phyloP scores from a whole-genome alignment of 2,113 vertebrate genomes.

The Apus apus region DNA sequence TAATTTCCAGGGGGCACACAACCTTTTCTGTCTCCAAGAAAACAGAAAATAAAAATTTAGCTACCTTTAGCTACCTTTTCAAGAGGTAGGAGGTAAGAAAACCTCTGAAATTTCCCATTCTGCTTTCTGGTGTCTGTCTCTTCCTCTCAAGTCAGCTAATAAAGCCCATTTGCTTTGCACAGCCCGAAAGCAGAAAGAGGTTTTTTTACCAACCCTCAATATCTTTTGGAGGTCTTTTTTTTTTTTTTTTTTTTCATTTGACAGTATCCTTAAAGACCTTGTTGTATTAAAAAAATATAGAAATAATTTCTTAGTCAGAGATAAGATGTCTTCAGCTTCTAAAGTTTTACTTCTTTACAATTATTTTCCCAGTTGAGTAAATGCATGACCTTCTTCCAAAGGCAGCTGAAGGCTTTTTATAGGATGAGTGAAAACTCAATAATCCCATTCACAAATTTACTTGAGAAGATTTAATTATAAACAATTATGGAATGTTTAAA shows the following conservation, averaged over 20 bases:
- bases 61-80: neutral
- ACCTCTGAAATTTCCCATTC: neutral
- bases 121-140: neutral
- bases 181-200: neutral
- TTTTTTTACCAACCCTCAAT: neutral
- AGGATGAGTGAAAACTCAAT: neutral
- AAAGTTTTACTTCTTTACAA: neutral
- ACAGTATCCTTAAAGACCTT: neutral
- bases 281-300: neutral
- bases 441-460: neutral
- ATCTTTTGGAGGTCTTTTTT: neutral
- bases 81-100: neutral
- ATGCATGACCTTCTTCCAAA: neutral
- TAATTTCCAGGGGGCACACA: neutral
- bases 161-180: neutral
- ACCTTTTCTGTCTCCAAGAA: neutral
- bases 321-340: neutral
- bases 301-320: neutral
- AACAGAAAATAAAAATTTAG: neutral
- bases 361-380: neutral
- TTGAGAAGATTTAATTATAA: neutral
- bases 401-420: neutral
- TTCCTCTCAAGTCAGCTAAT: neutral
- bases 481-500: neutral
- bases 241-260: neutral